A percentile compares a stretch with the other conserved stretches of the same genome.
These are phyloP conservation scores for Amblyteles armatorius DNA, from an alignment of 2,888 invertebrate genomes.

Conservation along the genomic window DNA sequence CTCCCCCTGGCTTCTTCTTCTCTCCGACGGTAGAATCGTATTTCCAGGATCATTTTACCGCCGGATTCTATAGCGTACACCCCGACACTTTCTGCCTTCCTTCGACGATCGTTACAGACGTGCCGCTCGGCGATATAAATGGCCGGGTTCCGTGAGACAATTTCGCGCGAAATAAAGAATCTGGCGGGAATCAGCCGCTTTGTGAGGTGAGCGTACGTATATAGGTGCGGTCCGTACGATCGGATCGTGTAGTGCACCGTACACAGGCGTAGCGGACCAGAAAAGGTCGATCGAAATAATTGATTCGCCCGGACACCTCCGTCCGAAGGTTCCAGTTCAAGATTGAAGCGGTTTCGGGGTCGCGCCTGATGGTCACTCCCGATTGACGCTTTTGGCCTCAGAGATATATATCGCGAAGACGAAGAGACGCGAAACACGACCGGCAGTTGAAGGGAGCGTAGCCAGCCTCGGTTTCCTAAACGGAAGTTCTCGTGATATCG, in stretches of 20 bases:
- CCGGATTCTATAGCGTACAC: conserved; percentile 15
- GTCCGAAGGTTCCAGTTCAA: conserved; percentile 57
- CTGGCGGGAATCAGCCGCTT: background rate
- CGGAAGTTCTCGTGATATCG: conserved; percentile 25
- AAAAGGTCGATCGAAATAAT: conserved; percentile 59
- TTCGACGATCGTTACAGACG: conserved; percentile 18
- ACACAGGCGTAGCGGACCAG: background rate
- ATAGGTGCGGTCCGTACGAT: background rate
- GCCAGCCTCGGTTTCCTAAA: conserved; percentile 20
- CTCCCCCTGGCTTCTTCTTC: background rate
- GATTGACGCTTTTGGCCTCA: conserved; percentile 51
- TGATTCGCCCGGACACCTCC: conserved; percentile 38
- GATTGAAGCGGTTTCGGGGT: conserved; percentile 77
- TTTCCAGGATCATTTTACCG: conserved; percentile 24
- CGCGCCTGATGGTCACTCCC: conserved; percentile 73
- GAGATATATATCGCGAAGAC: conserved; percentile 17
- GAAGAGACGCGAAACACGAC: conserved; percentile 28
- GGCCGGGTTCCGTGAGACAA: background rate
- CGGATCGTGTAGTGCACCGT: background rate
- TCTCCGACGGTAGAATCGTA: background rate
- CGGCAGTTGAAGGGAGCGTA: conserved; percentile 16
- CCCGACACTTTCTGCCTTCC: conserved; percentile 3
- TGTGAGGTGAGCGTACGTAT: background rate
- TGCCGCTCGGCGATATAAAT: conserved; percentile 12
- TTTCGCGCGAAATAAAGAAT: background rate